Conservation (phyloP, 2,888 invertebrate genomes). For the Chrysolina americana region DNA sequence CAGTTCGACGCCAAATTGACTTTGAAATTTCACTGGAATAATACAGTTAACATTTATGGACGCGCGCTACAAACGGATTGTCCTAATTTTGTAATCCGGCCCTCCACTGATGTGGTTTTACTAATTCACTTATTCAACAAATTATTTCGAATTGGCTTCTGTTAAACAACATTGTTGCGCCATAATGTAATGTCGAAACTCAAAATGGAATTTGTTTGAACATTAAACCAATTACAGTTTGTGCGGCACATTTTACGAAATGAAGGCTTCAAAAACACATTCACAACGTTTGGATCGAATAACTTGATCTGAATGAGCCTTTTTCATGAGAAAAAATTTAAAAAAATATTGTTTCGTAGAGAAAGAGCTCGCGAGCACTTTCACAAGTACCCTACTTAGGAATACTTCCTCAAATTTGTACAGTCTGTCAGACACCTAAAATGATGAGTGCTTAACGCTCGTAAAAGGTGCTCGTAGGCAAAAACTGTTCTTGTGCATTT, state of each 20-base stretch:
- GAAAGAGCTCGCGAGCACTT: no score
- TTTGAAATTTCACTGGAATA: slow-evolving; percentile 5
- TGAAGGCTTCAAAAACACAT: not conserved
- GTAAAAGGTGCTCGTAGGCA: no score
- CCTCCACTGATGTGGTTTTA: slow-evolving; percentile 26
- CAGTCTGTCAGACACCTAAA: no score
- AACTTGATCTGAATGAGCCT: no score
- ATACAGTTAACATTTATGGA: slow-evolving; percentile 25
- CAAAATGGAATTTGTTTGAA: not conserved
- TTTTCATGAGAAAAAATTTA: no score
- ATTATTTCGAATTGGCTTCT: slow-evolving; percentile 35
- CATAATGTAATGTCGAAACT: not conserved
- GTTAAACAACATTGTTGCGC: slow-evolving; percentile 25
- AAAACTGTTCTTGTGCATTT: no score
- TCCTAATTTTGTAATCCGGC: slow-evolving; percentile 31
- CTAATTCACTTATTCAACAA: slow-evolving; percentile 40
- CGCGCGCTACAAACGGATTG: slow-evolving; percentile 36
- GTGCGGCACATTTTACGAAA: not conserved
- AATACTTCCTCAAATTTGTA: no score
- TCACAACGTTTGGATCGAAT: not conserved
- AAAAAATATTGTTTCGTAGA: no score
- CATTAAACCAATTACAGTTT: not conserved
- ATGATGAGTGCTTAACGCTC: no score
- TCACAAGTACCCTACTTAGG: no score
- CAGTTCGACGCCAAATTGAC: slow-evolving; percentile 9